These are phyloP conservation scores for Melolontha melolontha DNA, from an alignment of 2,888 invertebrate species.

Conservation along the genomic window DNA sequence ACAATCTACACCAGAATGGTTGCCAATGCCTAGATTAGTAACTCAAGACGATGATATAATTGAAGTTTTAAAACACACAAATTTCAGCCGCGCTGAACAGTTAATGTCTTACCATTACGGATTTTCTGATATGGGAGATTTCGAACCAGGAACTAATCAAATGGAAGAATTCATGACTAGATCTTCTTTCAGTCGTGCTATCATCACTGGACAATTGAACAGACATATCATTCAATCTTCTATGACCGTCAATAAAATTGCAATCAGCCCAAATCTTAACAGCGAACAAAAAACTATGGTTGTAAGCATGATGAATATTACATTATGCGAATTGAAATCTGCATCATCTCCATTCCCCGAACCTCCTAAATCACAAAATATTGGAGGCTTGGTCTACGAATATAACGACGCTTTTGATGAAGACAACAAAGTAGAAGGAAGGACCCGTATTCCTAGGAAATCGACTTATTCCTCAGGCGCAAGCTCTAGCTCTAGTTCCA, in stretches of 20 bases:
- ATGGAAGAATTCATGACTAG: constrained; percentile 66
- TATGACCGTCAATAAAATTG: constrained; percentile 72
- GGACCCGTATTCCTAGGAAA: constrained; percentile 40
- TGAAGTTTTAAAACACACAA: constrained; percentile 76
- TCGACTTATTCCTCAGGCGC: constrained; percentile 5
- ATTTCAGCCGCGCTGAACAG: constrained; percentile 74
- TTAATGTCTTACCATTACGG: constrained; percentile 76
- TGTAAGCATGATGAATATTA: constrained; percentile 71
- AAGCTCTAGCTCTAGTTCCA: constrained; percentile 10
- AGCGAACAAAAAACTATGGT: constrained; percentile 72
- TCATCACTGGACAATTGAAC: constrained; percentile 69
- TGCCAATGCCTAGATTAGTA: constrained; percentile 65
- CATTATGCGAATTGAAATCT: constrained; percentile 59
- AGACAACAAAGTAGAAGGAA: constrained; percentile 52
- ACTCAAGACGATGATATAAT: constrained; percentile 66
- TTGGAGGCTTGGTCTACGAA: constrained; percentile 70
- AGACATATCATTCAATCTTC: constrained; percentile 75
- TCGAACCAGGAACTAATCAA: constrained; percentile 58
- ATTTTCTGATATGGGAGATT: constrained; percentile 65
- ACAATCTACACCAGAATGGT: constrained; percentile 69
- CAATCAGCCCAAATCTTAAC: constrained; percentile 71
- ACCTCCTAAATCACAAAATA: constrained; percentile 62
- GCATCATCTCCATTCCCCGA: constrained; percentile 51
- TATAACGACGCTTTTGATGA: constrained; percentile 62
- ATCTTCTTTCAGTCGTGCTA: constrained; percentile 69